Conservation (phyloP, 1,140 invertebrate species). For the Pomphorhynchus laevis region DNA sequence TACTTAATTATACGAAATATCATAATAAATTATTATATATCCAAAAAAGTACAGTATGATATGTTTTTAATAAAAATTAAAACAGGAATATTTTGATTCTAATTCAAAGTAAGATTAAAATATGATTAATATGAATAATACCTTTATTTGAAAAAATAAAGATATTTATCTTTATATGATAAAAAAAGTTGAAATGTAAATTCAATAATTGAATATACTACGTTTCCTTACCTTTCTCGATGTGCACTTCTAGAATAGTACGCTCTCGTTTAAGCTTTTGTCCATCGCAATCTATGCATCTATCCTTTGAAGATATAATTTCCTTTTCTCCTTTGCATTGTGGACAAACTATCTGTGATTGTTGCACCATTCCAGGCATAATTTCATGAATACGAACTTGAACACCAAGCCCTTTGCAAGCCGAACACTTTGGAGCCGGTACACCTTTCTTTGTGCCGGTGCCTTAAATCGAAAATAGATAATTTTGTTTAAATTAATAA, state of each 20-base stretch:
- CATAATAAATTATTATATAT: no score
- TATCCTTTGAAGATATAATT: constrained; percentile 43
- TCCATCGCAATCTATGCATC: constrained; percentile 45
- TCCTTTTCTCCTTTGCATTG: constrained; percentile 60
- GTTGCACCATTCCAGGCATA: constrained; percentile 72
- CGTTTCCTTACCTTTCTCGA: constrained; percentile 39
- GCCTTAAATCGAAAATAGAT: constrained; percentile 15
- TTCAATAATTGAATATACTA: background rate
- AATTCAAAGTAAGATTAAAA: no score
- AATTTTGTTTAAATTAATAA: background rate
- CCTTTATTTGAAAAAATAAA: background rate
- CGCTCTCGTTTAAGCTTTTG: constrained; percentile 54
- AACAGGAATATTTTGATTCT: no score
- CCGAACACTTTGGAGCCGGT: constrained; percentile 43
- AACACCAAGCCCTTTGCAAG: constrained; percentile 56
- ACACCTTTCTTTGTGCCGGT: constrained; percentile 51
- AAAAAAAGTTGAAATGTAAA: background rate
- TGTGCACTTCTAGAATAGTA: constrained; percentile 78
- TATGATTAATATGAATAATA: no score
- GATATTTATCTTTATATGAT: background rate
- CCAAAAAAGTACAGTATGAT: no score
- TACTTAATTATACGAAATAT: no score
- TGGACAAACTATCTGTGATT: constrained; percentile 49
- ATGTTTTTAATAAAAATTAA: no score
- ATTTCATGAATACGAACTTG: constrained; percentile 58